A percentile compares a stretch with the other conserved stretches of the same genome.
These are phyloP conservation scores for Cataglyphis albicans DNA, from an alignment of 2,888 invertebrate genomes.

Conservation along the genomic window DNA sequence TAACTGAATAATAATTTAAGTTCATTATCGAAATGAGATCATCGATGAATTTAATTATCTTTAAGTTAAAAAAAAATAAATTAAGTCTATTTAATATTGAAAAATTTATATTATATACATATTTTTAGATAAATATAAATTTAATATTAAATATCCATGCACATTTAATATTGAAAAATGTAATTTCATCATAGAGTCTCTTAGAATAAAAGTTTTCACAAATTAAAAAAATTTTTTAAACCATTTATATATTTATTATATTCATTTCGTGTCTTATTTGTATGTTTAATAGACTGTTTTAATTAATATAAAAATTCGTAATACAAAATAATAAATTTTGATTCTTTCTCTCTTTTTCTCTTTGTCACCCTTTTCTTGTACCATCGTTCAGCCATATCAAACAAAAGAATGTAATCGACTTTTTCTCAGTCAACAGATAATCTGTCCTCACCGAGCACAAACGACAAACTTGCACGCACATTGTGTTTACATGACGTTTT, in stretches of 20 bases:
- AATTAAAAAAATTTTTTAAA: neutral
- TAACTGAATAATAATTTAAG: neutral
- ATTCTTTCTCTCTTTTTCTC: neutral
- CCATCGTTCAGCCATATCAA: slow-evolving; percentile 38
- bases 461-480: neutral
- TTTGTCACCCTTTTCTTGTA: neutral
- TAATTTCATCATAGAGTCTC: neutral
- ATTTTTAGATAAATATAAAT: neutral
- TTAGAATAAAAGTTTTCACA: neutral
- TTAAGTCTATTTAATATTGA: neutral
- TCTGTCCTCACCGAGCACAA: neutral
- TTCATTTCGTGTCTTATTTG: neutral
- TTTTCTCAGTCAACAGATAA: slow-evolving; percentile 25
- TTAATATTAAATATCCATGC: neutral
- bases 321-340: slow-evolving; percentile 26
- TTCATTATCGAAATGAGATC: neutral
- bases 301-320: neutral
- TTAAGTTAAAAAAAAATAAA: neutral
- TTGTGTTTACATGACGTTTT: slow-evolving; percentile 33
- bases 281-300: neutral
- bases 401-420: slow-evolving; percentile 62
- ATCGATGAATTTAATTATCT: neutral
- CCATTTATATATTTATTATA: neutral
- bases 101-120: neutral
- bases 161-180: neutral